Percentiles rank a stretch among this genome's conserved stretches.
Evolutionary conservation across 2,888 invertebrate genomes (phyloP).

Genomic region (Steinernema hermaphroditum): DNA sequence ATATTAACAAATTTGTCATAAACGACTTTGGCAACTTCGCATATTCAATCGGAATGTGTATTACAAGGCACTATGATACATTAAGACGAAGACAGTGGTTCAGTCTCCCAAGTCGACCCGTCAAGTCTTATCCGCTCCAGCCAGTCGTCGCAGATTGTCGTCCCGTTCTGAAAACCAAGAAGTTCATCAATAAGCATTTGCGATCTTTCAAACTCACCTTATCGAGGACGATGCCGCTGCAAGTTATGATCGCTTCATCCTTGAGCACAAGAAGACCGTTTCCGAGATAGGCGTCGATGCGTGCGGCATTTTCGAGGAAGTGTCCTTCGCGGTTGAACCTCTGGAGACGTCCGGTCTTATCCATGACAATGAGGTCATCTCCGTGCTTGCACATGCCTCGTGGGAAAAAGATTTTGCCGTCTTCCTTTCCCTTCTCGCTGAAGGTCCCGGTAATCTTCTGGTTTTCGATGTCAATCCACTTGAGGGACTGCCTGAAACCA

Average conservation of each 20-base stretch:
- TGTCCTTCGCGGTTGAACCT: conserved; percentile 48
- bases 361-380: conserved; percentile 52
- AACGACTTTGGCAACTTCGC: no score
- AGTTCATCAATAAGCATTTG: no score
- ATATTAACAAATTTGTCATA: neutral
- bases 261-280: conserved; percentile 57
- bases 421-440: conserved; percentile 49
- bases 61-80: neutral
- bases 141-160: conserved; percentile 64
- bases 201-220: conserved; percentile 42
- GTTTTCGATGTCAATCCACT: conserved; percentile 46
- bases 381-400: conserved; percentile 46
- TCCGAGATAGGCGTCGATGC: conserved; percentile 58
- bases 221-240: conserved; percentile 58
- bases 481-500: conserved; percentile 52
- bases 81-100: conserved; percentile 4
- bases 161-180: conserved; percentile 42
- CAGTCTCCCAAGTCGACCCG: conserved; percentile 56
- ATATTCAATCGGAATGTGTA: neutral
- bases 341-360: conserved; percentile 60
- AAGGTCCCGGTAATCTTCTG: conserved; percentile 43
- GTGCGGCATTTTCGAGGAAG: conserved; percentile 46
- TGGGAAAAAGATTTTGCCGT: conserved; percentile 61
- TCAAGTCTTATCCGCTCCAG: conserved; percentile 58
- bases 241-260: conserved; percentile 53